Percentiles rank a stretch among this genome's conserved stretches.
These are phyloP conservation scores for Aproaerema taeniolella DNA, from an alignment of 2,888 invertebrate genomes.

Conservation along the genomic window DNA sequence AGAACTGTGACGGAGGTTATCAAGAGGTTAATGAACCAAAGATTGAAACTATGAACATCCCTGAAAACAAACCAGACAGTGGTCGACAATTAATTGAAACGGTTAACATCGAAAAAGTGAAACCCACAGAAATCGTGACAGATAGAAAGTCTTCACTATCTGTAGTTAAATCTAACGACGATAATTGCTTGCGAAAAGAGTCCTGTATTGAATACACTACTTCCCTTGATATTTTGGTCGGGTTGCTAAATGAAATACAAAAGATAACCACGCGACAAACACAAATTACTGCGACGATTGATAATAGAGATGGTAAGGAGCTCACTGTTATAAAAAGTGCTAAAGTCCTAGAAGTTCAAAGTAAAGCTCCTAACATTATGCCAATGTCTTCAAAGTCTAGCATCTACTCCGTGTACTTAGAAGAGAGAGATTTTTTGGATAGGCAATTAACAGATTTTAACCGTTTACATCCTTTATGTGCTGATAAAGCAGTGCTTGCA, in stretches of 20 bases:
- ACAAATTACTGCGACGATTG: slow-evolving; percentile 29
- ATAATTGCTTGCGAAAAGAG: background rate
- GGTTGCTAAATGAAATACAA: slow-evolving; percentile 61
- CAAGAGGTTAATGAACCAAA: too few relatives aligned
- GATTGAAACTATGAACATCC: too few relatives aligned
- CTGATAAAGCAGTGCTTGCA: slow-evolving; percentile 49
- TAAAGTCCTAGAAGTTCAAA: slow-evolving; percentile 24
- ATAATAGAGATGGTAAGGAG: slow-evolving; percentile 35
- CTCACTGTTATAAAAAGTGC: slow-evolving; percentile 35
- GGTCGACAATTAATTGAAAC: too few relatives aligned
- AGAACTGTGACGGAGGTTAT: too few relatives aligned
- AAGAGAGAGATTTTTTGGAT: too few relatives aligned
- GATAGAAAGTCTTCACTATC: too few relatives aligned
- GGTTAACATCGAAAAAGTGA: too few relatives aligned
- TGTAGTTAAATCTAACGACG: too few relatives aligned
- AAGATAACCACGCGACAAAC: slow-evolving; percentile 53
- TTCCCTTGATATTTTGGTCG: slow-evolving; percentile 58
- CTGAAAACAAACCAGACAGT: too few relatives aligned
- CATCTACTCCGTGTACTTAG: slow-evolving; percentile 33
- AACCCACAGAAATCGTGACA: too few relatives aligned
- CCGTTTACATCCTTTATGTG: too few relatives aligned
- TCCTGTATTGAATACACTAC: slow-evolving; percentile 37
- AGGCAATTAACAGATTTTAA: too few relatives aligned
- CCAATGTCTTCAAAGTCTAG: slow-evolving; percentile 40
- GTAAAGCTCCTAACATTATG: slow-evolving; percentile 28